Evolutionary conservation across 2,113 vertebrate species (phyloP).

Genomic region (Hippopotamus amphibius): DNA sequence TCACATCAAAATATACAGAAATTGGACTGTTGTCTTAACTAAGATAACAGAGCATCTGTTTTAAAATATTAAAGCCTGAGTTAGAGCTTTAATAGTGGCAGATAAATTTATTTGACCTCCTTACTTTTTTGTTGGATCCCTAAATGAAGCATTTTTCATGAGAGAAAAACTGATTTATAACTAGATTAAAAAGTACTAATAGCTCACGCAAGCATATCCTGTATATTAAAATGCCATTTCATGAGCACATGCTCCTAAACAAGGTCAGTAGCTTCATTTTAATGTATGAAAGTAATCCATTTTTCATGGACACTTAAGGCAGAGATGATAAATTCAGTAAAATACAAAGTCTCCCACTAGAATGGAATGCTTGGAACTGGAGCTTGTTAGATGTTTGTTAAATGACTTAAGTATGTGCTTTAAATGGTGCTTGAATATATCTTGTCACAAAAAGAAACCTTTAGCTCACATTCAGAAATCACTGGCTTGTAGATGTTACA

Average conservation of each 20-base stretch:
- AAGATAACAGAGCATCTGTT: neutral
- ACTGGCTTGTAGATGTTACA: neutral
- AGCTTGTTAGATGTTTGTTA: neutral
- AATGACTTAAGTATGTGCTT: neutral
- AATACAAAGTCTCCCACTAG: neutral
- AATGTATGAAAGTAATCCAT: neutral
- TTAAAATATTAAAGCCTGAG: neutral
- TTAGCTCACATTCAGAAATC: neutral
- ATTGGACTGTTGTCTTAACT: neutral
- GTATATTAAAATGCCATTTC: neutral
- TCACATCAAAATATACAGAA: neutral
- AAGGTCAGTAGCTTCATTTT: neutral
- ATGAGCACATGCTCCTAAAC: neutral
- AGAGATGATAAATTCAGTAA: neutral
- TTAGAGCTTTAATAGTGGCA: neutral
- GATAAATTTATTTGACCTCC: neutral
- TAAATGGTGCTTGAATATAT: neutral
- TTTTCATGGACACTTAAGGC: neutral
- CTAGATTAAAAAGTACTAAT: neutral
- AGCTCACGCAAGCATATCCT: neutral
- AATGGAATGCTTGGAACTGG: neutral
- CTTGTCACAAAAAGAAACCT: neutral
- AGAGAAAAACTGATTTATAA: neutral
- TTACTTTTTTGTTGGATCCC: neutral
- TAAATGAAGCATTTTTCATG: neutral